These are phyloP conservation scores for Sebastes itinus DNA, from an alignment of 2,797 vertebrate species.

Conservation along the genomic window DNA sequence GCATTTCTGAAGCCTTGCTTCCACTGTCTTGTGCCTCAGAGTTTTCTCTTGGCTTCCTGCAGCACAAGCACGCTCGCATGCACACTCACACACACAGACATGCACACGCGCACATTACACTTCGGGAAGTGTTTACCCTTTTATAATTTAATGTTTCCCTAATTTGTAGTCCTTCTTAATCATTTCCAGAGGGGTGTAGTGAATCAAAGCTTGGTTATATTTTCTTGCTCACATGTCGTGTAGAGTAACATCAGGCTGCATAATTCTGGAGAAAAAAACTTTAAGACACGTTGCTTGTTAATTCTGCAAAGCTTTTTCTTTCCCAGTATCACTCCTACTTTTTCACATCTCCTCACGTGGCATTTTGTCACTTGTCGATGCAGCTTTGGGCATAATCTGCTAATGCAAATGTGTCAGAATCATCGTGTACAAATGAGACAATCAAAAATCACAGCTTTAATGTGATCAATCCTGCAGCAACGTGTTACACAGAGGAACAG, in stretches of 20 bases:
- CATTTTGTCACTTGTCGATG: slow-evolving; percentile 6
- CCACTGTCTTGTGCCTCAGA: not conserved
- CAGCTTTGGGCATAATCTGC: slow-evolving; percentile 21
- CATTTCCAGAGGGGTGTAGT: slow-evolving; percentile 9
- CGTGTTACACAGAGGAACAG: not conserved
- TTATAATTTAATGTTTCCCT: slow-evolving; percentile 17
- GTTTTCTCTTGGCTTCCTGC: slow-evolving; percentile 9
- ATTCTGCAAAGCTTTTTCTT: not conserved
- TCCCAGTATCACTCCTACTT: not conserved
- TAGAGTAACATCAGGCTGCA: not conserved
- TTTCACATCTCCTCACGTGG: not conserved
- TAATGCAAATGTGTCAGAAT: slow-evolving; percentile 15
- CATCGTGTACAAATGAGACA: not conserved
- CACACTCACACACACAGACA: not conserved
- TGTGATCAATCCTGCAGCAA: slow-evolving; percentile 1
- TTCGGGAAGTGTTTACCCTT: not conserved
- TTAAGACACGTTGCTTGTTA: not conserved
- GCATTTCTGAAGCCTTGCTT: slow-evolving; percentile 20
- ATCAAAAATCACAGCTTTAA: slow-evolving; percentile 13
- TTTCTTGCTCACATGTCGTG: not conserved
- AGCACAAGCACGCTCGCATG: not conserved
- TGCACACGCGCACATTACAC: not conserved
- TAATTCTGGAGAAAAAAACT: not conserved
- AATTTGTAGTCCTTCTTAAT: slow-evolving; percentile 16
- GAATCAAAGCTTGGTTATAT: slow-evolving; percentile 7